phyloP scores from a whole-genome alignment of 2,797 vertebrate genomes.

The Liparis tanakae region DNA sequence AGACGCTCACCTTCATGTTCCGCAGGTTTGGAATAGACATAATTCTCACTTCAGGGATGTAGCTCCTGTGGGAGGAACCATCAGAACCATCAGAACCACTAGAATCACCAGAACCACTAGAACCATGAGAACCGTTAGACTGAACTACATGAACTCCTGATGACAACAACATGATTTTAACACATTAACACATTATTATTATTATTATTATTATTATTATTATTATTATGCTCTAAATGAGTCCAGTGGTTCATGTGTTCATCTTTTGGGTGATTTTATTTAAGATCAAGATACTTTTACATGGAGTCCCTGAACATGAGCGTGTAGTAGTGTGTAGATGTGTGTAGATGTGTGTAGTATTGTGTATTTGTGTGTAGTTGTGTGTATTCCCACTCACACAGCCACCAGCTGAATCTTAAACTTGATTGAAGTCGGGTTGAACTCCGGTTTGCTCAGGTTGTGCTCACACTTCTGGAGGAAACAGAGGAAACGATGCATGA shows the following conservation, averaged over 20 bases:
- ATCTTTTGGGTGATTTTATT: neutral
- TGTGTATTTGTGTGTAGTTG: no score
- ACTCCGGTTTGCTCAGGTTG: conserved; percentile 99
- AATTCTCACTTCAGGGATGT: conserved; percentile 98
- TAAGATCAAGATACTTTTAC: neutral
- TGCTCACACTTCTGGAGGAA: conserved; percentile 95
- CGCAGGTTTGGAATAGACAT: conserved; percentile 99
- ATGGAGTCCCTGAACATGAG: conserved; percentile 20
- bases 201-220: no score
- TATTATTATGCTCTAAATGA: no score
- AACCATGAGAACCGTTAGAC: no score
- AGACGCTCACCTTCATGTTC: conserved; percentile 91
- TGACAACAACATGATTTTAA: neutral
- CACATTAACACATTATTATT: no score
- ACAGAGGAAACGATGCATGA: conserved; percentile 16
- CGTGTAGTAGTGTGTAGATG: no score
- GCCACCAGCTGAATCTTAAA: conserved; percentile 99
- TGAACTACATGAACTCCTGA: neutral
- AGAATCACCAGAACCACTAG: no score
- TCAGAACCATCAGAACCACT: conserved; percentile 6
- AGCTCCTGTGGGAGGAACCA: conserved; percentile 85
- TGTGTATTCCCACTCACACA: conserved; percentile 85
- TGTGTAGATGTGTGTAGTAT: no score
- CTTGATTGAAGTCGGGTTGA: conserved; percentile 99
- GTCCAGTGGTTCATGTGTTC: neutral